Conservation (phyloP, 64 coral and sea anemone genomes). For the Stylophora pistillata region DNA sequence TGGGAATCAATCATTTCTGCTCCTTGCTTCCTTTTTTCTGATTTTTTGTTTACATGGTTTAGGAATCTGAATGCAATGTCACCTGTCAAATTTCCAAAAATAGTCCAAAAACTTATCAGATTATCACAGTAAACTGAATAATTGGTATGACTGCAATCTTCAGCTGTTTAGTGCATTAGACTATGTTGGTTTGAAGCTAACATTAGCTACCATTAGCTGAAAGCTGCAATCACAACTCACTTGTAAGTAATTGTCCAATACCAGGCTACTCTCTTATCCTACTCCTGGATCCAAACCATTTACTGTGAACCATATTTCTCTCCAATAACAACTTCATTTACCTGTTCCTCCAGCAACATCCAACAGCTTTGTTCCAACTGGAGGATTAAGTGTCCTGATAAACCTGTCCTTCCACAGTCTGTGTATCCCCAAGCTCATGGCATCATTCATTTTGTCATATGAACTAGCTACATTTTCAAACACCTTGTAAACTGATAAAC, state of each 20-base stretch:
- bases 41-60: constrained; percentile 59
- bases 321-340: neutral
- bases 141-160: too few species aligned
- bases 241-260: too few species aligned
- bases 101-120: too few species aligned
- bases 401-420: constrained; percentile 93
- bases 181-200: too few species aligned
- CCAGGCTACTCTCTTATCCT: too few species aligned
- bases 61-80: constrained; percentile 99
- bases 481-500: constrained; percentile 90
- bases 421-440: constrained; percentile 96
- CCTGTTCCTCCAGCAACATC: constrained; percentile 99
- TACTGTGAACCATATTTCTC: too few species aligned
- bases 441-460: constrained; percentile 98
- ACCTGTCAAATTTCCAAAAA: constrained; percentile 50
- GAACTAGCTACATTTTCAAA: constrained; percentile 96
- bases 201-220: too few species aligned
- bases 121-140: too few species aligned
- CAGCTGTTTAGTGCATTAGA: too few species aligned
- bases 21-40: constrained; percentile 25
- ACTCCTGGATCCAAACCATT: too few species aligned
- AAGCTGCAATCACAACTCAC: too few species aligned
- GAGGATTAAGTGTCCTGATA: constrained; percentile 73
- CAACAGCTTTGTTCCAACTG: constrained; percentile 79
- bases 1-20: constrained; percentile 25